Conservation (phyloP, 2,888 invertebrate genomes). For the Sesia bembeciformis region DNA sequence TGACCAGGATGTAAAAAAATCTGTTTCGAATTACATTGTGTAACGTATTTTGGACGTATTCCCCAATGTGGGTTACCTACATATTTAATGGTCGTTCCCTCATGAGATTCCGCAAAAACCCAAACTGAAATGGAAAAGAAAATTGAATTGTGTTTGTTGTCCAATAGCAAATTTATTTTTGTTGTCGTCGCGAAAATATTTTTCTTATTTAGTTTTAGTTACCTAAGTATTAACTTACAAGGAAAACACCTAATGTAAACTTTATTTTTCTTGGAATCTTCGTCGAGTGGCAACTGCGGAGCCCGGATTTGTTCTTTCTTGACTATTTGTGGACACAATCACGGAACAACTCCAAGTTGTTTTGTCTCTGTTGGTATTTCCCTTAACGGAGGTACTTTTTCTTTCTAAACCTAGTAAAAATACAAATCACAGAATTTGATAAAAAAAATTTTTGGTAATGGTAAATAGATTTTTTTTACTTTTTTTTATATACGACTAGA, state of each 20-base stretch:
- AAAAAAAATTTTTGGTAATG: too few species aligned
- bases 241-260: neutral
- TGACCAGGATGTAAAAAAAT: too few species aligned
- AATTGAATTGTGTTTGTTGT: constrained; percentile 7
- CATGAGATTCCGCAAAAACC: constrained; percentile 2
- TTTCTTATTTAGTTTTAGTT: neutral
- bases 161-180: constrained; percentile 6
- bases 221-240: neutral
- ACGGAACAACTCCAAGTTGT: too few species aligned
- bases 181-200: neutral
- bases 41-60: neutral
- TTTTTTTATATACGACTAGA: too few species aligned
- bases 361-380: too few species aligned
- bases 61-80: neutral
- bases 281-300: neutral
- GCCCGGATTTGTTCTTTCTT: neutral
- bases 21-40: neutral
- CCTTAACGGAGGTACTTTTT: too few species aligned
- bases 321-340: neutral
- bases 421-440: too few species aligned
- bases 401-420: too few species aligned
- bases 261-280: neutral
- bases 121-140: constrained; percentile 5
- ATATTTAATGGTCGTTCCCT: constrained; percentile 3
- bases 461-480: too few species aligned